Evolutionary conservation across 2,888 invertebrate genomes (phyloP), one percentile per base, ranked within the genome.

Genomic region (Clunio marinus): DNA sequence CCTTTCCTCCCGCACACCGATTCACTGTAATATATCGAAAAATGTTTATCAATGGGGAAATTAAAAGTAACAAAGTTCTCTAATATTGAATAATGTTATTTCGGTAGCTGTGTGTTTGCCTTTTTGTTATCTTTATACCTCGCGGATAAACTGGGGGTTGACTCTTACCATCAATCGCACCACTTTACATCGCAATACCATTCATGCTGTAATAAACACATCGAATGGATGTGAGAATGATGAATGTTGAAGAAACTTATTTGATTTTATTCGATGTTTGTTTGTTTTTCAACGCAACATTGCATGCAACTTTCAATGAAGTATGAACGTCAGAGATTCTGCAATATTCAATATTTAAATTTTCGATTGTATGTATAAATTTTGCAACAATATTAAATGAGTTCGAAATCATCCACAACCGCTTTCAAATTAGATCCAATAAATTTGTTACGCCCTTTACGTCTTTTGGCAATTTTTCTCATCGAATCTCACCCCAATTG

Each of bases 331-430:
- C n/a, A n/a, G 7, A 5, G 2, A 15, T 41, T 41, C 41, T 3
- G 41, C 51, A 22, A 20, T 51, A 8, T n/a, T 8, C 51, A 51
- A 51, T 22, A 51, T 51, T 41, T 22, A 60, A 60, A 60, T 60
- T n/a, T n/a, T 60, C 63, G 63, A 63, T 46, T 63, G 46, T 63
- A 46, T n/a, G n/a, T n/a, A n/a, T n/a, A n/a, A 46, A 63, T 46
- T 63, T 63, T 63, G 63, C 37, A 37, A 41, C 20, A 20, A 15
- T 25, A 27, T 57, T 22, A 45, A 63, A 63, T 45, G 46, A 63
- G 10, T 35, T 60, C 4, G 37, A 60, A 60, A 60, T 60, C 25
- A 60, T 35, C 41, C 41, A 7, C 37, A 60, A 37, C 35, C 35
- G 22, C 24, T 24, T 41, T 35, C 22, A 60, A 60, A 60, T 60